These are phyloP conservation scores for Tachina grossa DNA, from an alignment of 2,888 invertebrate species.

Conservation along the genomic window DNA sequence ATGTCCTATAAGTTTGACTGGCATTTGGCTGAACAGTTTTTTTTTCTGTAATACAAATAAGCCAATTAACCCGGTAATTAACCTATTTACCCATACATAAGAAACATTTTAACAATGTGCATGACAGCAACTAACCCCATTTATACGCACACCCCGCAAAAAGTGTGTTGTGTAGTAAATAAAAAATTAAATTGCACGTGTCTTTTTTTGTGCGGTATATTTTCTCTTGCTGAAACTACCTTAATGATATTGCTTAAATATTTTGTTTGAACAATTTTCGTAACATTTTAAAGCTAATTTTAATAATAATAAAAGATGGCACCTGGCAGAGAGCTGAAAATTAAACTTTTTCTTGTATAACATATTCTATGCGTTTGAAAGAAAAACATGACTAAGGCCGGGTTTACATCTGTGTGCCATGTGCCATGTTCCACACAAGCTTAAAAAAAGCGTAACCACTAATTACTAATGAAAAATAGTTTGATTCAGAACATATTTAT, in stretches of 20 bases:
- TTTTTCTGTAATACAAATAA: slow-evolving; percentile 31
- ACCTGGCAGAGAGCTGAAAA: no score
- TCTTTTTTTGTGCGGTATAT: slow-evolving; percentile 15
- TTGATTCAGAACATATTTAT: no score
- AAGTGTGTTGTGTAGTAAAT: slow-evolving; percentile 23
- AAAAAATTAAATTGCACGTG: slow-evolving; percentile 59
- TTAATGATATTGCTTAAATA: slow-evolving; percentile 13
- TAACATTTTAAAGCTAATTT: neutral
- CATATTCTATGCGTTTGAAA: no score
- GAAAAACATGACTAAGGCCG: no score
- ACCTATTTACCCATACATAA: slow-evolving; percentile 47
- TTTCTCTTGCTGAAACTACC: slow-evolving; percentile 17
- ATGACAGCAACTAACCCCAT: slow-evolving; percentile 64
- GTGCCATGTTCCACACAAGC: no score
- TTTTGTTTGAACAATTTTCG: neutral
- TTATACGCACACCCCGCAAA: slow-evolving; percentile 35
- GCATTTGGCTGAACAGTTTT: slow-evolving; percentile 51
- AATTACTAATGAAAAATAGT: no score
- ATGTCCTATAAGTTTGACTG: slow-evolving; percentile 45
- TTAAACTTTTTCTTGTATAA: no score
- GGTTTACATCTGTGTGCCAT: no score
- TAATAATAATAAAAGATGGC: no score
- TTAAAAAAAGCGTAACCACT: no score
- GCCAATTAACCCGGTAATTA: slow-evolving; percentile 55
- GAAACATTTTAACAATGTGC: slow-evolving; percentile 61